phyloP scores from a whole-genome alignment of 2,888 invertebrate genomes.

The Dolichopus griseipennis region DNA sequence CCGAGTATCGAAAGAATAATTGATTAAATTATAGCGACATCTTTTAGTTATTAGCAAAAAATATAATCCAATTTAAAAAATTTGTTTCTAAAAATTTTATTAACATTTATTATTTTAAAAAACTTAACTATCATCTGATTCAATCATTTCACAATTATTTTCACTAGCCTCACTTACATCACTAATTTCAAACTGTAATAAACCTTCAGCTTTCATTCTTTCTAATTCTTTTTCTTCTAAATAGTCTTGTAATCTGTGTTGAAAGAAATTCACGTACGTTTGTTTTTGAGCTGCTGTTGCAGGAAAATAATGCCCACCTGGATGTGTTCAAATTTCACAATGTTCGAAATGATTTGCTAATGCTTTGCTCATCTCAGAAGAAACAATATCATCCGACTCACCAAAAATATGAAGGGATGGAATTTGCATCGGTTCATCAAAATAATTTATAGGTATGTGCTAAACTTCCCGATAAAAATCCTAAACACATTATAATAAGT shows the following conservation, averaged over 20 bases:
- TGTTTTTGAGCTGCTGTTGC: constrained; percentile 37
- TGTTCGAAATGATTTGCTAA: constrained; percentile 57
- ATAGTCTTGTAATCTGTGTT: constrained; percentile 36
- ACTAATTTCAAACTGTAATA: background rate
- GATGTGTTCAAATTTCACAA: constrained; percentile 58
- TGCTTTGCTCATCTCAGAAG: constrained; percentile 68
- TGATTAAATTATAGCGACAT: too few relatives aligned
- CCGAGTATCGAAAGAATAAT: too few relatives aligned
- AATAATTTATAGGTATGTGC: constrained; percentile 62
- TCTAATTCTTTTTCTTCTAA: constrained; percentile 37
- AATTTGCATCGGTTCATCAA: constrained; percentile 53
- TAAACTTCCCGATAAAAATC: constrained; percentile 71
- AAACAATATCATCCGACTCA: constrained; percentile 72
- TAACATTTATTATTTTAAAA: too few relatives aligned
- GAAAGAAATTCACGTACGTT: constrained; percentile 36
- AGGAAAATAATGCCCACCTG: constrained; percentile 75
- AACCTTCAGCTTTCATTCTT: constrained; percentile 16
- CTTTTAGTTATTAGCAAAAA: too few relatives aligned
- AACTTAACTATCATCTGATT: background rate
- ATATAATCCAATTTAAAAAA: background rate
- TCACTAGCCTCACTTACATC: background rate
- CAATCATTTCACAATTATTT: background rate
- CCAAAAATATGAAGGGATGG: constrained; percentile 81
- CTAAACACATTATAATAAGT: constrained; percentile 79
- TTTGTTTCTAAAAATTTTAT: too few relatives aligned